A percentile compares a stretch with the other conserved stretches of the same genome.
Conservation (phyloP, 2,113 vertebrate species). For the Herpailurus yagouaroundi region DNA sequence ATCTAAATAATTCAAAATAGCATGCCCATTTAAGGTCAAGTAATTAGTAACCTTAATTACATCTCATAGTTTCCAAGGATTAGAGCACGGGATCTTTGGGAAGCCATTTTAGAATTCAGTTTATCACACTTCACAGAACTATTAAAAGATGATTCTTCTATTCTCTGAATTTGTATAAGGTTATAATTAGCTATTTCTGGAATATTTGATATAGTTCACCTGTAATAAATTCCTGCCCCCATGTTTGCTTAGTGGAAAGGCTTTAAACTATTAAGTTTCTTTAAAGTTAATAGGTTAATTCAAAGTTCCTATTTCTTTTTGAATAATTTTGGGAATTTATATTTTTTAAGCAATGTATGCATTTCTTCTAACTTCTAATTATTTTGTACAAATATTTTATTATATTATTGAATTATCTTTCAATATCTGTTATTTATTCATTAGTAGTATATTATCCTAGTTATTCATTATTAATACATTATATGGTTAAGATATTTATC, state of each 20-base stretch:
- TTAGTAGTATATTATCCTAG: neutral
- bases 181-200: neutral
- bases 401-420: neutral
- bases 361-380: neutral
- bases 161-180: neutral
- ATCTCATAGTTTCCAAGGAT: neutral
- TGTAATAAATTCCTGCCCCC: neutral
- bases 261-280: neutral
- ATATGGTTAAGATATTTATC: neutral
- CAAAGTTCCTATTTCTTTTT: neutral
- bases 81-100: neutral
- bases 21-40: neutral
- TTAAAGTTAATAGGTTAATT: neutral
- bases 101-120: neutral
- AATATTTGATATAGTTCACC: neutral
- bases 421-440: neutral
- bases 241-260: neutral
- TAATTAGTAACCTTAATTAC: neutral
- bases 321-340: neutral
- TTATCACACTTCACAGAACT: neutral
- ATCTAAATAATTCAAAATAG: constrained; percentile 1
- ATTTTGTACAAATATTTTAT: neutral
- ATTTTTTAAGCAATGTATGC: neutral
- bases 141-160: neutral
- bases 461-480: neutral